Base-by-base conservation (phyloP, 1,140 invertebrate species). In the Drosophila azteca region DNA sequence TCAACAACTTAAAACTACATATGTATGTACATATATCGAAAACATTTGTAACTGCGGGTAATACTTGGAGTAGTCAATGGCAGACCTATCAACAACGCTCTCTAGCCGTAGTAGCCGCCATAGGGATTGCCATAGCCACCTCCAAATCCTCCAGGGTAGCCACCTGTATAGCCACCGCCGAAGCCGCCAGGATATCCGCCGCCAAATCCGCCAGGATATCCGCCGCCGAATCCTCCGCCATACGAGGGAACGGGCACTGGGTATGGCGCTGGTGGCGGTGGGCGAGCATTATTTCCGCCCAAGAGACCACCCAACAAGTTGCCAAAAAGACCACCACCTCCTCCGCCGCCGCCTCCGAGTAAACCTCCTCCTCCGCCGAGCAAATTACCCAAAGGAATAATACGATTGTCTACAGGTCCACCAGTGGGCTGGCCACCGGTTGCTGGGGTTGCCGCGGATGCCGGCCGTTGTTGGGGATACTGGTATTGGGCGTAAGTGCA, bases 391-490 rank as follows among this genome's bases (percentile, higher is more conserved):
- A 84, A 11, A 11, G 35, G 35, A 5, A 39, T 39, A 39, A 90
- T 90, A 11, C 85, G 87, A 69, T 82, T 90, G n/a, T 85, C 55
- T 1, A 80, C 87, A 9, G 62, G 71, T 15, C 62, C 70, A 4
- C 70, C 71, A 6, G 48, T 20, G 8, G 67, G 31, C 35, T 48
- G 59, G 9, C 7, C 50, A 55, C n/a, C 58, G 39, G 41, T 15
- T 41, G 5, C 59, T 6, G 58, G 22, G 0, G 70, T 43, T 5
- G 3, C 31, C 9, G 58, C 17, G 0, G 70, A 35, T 5, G 3
- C 31, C 9, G 71, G 64, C 0, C 71, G 46, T 29, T 77, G 60
- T 45, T 83, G 61, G 20, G 76, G 84, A 45, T 88, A 88, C 59
- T 84, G 76, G 51, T 88, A 88, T 24, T 89, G 84, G 4, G 69